phyloP scores from a whole-genome alignment of 2,113 vertebrate genomes.

The Tychaedon coryphoeus region DNA sequence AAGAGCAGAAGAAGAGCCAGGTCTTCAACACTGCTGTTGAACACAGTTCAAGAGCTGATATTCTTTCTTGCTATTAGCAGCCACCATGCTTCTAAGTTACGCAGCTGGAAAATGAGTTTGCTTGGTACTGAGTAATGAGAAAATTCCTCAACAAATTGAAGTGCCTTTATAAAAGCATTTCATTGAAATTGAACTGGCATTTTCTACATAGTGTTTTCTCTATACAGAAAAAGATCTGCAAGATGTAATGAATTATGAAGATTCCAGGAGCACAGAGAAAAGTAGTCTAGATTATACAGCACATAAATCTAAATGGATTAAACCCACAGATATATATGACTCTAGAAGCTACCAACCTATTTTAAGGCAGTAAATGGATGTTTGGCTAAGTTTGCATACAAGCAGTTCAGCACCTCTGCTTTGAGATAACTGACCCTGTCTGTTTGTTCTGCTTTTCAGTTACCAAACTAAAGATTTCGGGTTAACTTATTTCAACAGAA shows the following conservation, averaged over 20 bases:
- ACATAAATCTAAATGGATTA: not conserved
- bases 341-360: not conserved
- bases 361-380: not conserved
- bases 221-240: not conserved
- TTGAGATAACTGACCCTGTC: not conserved
- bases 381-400: not conserved
- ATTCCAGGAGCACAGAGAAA: not conserved
- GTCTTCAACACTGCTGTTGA: not conserved
- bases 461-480: not conserved
- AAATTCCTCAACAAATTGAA: not conserved
- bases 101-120: not conserved
- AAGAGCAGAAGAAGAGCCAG: not conserved
- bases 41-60: not conserved
- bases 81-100: not conserved
- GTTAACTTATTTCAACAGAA: not conserved
- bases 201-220: not conserved
- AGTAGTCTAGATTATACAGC: not conserved
- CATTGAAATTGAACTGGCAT: not conserved
- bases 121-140: not conserved
- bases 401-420: not conserved
- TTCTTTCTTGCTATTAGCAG: not conserved
- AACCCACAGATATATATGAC: rapidly evolving
- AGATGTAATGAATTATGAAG: not conserved
- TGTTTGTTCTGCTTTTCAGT: not conserved
- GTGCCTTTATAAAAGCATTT: not conserved